Evolutionary conservation across 2,888 invertebrate species (phyloP), one percentile per base, ranked within the genome.

Genomic region (Pseudanteris insignis): DNA sequence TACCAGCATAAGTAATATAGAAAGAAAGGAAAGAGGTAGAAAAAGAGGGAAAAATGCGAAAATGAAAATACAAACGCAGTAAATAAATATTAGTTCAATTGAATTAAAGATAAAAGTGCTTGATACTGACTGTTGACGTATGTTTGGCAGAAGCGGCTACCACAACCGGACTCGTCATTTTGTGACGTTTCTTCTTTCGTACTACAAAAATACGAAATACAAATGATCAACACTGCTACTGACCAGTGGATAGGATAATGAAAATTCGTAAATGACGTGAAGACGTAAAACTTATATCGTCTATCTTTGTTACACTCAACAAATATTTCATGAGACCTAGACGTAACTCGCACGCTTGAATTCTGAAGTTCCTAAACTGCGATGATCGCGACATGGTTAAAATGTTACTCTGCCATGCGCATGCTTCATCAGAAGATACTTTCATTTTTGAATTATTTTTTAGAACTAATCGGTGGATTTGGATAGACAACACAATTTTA

Each of bases 131-230:
- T 73, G 93, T 91, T 15, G 91, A 91, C 21, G 92, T 91, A 73
- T 94, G 93, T 81, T 89, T 91, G 64, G 88, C 87, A 53, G 91
- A 88, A 61, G 94, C 90, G 72, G 90, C 87, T 73, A 94, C 86
- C 73, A 93, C 86, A 67, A 93, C 91, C 64, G 92, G 91, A 78
- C 86, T 87, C 61, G 86, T 70, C 77, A 79, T 79, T 58, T 51
- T 67, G 15, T 33, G 33, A 33, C 44, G 33, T 13, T 44, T 28
- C 28, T 30, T 36, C 43, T 37, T 37, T 28, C 50, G 50, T 29
- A 25, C 44, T 58, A 50, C 14, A 50, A 58, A 58, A 44, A 38
- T 58, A 58, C 8, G 50, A 58, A 50, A 51, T 50, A 33, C 44
- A 50, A 48, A 57, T 44, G 46, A 58, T 43, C 58, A 46, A 51